Base-by-base conservation (phyloP, 2,888 invertebrate genomes). In the Lasioglossum zephyrum region DNA sequence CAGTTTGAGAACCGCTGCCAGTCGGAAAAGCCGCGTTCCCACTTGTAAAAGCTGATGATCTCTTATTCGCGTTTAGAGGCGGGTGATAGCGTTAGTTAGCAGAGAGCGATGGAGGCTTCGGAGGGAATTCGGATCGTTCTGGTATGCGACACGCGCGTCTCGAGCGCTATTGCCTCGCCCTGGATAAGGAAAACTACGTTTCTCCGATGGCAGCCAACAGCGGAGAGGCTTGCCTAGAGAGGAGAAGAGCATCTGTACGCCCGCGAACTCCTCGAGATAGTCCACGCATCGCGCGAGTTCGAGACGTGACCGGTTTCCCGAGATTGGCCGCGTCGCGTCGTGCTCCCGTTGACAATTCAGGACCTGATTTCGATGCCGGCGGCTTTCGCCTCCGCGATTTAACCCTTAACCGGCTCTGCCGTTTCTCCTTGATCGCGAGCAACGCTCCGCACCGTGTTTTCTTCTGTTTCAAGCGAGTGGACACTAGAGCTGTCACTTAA, bases 161-260 rank as follows among this genome's bases (percentile, higher is more conserved):
- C 73, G 36, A 9, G 26, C 79, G 41, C 73, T 63, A 73, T 73
- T 79, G 81, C 57, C 36, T n/a, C 73, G 31, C 13, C 57, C 47
- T 39, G 82, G 82, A 77, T 82, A 82, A 82, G 66, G 77, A 60
- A 82, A 77, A 39, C 73, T 70, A 81, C 66, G 81, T 84, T 76
- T 73, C 53, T n/a, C 36, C 53, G 11, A n/a, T 6, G 26, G 60
- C 44, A 31, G 60, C 57, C 63, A 63, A n/a, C 60, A 63, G 31
- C 13, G 16, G 31, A 26, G 13, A 16, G 60, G 60, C 53, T 53
- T 6, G 31, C 26, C 26, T 31, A 31, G 31, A 11, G 26, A 60
- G 26, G 26, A 13, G 60, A 18, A 16, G 60, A 22, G 81, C 81
- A 77, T 73, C 76, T 84, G 84, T 44, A 81, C 31, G 73, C 31